phyloP scores from a whole-genome alignment of 2,113 vertebrate genomes.

The Hucho hucho region DNA sequence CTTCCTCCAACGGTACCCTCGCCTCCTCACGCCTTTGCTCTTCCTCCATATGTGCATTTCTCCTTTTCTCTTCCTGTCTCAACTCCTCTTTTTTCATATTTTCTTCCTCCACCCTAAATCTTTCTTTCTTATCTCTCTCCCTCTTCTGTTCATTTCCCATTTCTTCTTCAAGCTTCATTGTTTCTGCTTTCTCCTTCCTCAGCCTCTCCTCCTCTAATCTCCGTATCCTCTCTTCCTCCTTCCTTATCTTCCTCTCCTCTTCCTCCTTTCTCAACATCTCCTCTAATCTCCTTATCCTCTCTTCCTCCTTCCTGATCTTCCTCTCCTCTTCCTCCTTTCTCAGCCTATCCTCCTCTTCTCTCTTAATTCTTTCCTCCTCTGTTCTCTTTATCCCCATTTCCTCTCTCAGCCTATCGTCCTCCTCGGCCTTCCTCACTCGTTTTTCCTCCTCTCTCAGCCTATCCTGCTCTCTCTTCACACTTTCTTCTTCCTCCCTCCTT shows the following conservation, averaged over 20 bases:
- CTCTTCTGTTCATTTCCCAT: constrained; percentile 6
- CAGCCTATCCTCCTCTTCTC: neutral
- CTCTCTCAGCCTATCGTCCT: neutral
- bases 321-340: neutral
- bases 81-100: neutral
- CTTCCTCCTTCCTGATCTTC: constrained; percentile 3
- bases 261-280: neutral
- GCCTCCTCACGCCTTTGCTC: neutral
- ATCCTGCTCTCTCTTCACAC: neutral
- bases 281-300: neutral
- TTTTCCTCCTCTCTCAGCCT: neutral
- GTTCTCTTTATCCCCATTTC: neutral
- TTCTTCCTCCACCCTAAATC: neutral
- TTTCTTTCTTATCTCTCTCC: neutral
- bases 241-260: neutral
- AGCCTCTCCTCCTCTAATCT: neutral
- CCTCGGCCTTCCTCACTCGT: neutral
- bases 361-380: neutral
- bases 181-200: constrained; percentile 9
- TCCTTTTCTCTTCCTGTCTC: neutral
- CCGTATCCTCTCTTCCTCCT: neutral
- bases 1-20: neutral
- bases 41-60: constrained; percentile 1
- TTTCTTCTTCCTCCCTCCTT: neutral
- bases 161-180: neutral